These are phyloP conservation scores for Hylomyscus alleni DNA, from an alignment of 2,797 vertebrate species.

Conservation along the genomic window DNA sequence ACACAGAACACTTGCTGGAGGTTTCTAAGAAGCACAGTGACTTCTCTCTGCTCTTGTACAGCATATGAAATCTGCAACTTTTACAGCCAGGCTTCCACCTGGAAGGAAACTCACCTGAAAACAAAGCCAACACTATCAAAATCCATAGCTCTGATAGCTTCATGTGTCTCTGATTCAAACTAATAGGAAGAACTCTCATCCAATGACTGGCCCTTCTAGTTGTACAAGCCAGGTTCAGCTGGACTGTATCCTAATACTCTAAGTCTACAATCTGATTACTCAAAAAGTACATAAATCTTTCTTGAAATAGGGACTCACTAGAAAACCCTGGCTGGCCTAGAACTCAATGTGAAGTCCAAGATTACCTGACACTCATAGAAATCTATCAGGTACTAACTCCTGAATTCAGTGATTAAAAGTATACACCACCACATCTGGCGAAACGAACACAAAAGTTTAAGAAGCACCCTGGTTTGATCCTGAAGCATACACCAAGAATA, in stretches of 20 bases:
- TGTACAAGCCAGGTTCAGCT: background rate
- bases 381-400: background rate
- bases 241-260: background rate
- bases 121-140: slow-evolving; percentile 50
- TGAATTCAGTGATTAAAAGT: background rate
- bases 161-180: slow-evolving; percentile 38
- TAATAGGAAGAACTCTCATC: slow-evolving; percentile 46
- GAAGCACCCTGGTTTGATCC: background rate
- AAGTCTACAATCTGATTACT: background rate
- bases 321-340: background rate
- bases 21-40: slow-evolving; percentile 25
- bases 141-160: background rate
- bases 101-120: slow-evolving; percentile 47
- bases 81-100: slow-evolving; percentile 20
- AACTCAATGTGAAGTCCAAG: background rate
- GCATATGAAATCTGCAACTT: background rate
- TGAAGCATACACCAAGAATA: slow-evolving; percentile 6
- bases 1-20: background rate
- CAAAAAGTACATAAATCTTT: slow-evolving; percentile 28
- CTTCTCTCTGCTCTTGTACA: slow-evolving; percentile 1
- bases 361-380: background rate
- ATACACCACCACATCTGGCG: background rate
- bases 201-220: background rate
- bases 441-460: slow-evolving; percentile 39
- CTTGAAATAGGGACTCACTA: background rate